Base-by-base conservation (phyloP, 2,888 invertebrate genomes). In the Pomacea canaliculata region DNA sequence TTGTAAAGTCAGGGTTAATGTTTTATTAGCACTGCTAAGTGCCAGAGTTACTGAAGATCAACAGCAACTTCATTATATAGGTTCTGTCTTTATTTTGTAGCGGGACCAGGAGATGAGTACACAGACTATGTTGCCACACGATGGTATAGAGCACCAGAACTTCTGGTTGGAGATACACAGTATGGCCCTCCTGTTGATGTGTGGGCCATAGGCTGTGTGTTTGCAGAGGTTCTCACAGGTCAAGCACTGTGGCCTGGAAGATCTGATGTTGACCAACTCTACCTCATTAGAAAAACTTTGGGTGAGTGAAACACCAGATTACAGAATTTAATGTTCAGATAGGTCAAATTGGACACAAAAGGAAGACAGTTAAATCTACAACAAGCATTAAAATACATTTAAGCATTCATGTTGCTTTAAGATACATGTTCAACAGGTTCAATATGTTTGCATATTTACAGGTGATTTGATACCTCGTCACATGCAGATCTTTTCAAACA, bases 41-140 rank as follows among this genome's bases (percentile, higher is more conserved):
- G 37, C 37, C 37, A 37, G 37, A 37, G 37, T 37, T 37, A 37
- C 37, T 37, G 5, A 37, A 37, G 4, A 37, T 37, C 37, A 37
- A 5, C 37, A 37, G 4, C 51, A 56, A 13, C 12, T 56, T 10
- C 51, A 16, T 16, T 56, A 13, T 10, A 56, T 56, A 16, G 16
- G 3, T 48, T 68, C 2, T 10, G 5, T 70, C 12, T 51, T 8
- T 63, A 16, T 63, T 12, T 63, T 62, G 18, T 83, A 91, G 90
- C 90, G 67, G 96, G 95, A 91, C 97, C 98, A 0, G 97, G 96
- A 0, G 99, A 99, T 93, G 96, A 97, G 91, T 99, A 98, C 91
- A 99, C 99, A 74, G 99, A 99, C 92, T 99, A 99, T 91, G 99
- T 99, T 83, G 99, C 99, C 68, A 99, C 99, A 62, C 93, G 99